Conservation (phyloP, 2,797 vertebrate genomes). For the Premnoplex brunnescens region DNA sequence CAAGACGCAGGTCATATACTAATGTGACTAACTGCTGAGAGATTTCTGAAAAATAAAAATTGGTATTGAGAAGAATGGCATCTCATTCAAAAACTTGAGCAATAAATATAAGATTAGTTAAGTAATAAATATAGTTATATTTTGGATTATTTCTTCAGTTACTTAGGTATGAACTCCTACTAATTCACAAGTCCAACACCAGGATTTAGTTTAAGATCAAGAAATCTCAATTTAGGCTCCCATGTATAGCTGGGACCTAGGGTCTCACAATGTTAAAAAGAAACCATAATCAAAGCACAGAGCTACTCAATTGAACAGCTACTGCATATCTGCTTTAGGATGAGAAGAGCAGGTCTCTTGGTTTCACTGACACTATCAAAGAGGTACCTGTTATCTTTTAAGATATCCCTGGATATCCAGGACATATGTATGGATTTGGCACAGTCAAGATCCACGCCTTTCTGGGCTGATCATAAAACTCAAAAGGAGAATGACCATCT, state of each 20-base stretch:
- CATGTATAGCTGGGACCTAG: accelerated
- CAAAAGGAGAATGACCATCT: not conserved
- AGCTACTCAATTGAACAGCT: not conserved
- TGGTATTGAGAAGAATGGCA: not conserved
- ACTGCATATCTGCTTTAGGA: not conserved
- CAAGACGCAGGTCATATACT: not conserved
- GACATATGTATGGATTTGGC: not conserved
- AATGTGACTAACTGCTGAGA: not conserved
- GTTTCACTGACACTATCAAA: not conserved
- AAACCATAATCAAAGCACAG: not conserved
- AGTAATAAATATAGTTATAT: not conserved
- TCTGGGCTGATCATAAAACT: not conserved
- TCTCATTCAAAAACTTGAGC: not conserved
- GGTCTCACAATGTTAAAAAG: not conserved
- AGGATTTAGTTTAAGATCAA: not conserved
- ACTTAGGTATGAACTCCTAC: not conserved
- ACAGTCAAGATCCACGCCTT: not conserved
- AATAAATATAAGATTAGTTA: not conserved
- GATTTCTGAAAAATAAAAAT: not conserved
- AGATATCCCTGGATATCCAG: not conserved
- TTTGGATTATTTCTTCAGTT: not conserved
- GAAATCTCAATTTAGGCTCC: not conserved
- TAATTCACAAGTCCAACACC: not conserved
- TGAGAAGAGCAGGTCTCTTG: not conserved
- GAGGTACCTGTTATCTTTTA: not conserved